A percentile compares a stretch with the other conserved stretches of the same genome.
Evolutionary conservation across 2,113 vertebrate species (phyloP).

Genomic region (Bubo blakistoni): DNA sequence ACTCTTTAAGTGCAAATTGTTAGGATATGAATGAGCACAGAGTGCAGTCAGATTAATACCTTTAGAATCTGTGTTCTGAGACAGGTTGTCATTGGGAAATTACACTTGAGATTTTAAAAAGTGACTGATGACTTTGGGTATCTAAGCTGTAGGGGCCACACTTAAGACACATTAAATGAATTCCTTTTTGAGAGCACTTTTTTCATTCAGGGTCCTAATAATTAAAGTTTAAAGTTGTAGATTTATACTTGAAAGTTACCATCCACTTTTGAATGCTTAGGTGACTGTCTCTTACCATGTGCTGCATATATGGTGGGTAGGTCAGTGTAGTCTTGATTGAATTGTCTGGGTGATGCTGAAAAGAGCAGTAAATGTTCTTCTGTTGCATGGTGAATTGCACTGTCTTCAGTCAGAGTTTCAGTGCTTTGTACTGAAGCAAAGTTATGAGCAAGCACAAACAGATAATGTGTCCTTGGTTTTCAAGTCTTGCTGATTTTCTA

Average conservation of each 20-base stretch:
- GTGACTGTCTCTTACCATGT: neutral
- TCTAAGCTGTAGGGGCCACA: neutral
- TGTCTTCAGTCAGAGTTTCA: neutral
- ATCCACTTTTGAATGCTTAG: neutral
- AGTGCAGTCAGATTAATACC: neutral
- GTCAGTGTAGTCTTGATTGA: neutral
- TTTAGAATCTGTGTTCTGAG: neutral
- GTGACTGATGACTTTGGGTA: neutral
- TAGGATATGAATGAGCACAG: neutral
- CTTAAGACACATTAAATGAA: neutral
- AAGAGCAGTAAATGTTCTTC: neutral
- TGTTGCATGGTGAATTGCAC: neutral
- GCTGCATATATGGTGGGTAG: neutral
- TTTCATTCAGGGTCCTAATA: neutral
- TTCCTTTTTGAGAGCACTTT: neutral
- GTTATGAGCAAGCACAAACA: neutral
- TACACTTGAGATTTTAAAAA: neutral
- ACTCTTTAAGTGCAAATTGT: neutral
- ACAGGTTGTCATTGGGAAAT: neutral
- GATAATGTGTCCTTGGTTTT: neutral
- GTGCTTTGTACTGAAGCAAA: neutral
- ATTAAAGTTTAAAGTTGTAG: neutral
- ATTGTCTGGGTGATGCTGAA: neutral
- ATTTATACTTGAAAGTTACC: neutral
- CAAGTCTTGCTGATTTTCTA: neutral